Conservation (phyloP, 1,140 invertebrate species). For the Ridgeia piscesae region DNA sequence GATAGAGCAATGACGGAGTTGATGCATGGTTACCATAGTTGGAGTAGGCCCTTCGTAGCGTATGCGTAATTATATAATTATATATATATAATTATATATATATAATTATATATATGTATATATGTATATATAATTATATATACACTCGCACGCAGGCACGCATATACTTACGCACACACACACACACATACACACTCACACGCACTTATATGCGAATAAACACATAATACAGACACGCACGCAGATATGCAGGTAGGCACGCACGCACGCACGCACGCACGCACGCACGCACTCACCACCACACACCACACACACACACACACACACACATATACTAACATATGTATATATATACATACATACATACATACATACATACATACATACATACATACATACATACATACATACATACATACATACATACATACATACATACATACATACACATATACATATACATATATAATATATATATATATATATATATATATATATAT, state of each 20-base stretch:
- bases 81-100: too few species aligned
- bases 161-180: too few species aligned
- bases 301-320: too few species aligned
- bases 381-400: not conserved
- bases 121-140: too few species aligned
- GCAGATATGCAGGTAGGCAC: not conserved
- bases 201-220: too few species aligned
- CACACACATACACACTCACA: too few species aligned
- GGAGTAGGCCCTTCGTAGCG: too few species aligned
- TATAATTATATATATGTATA: too few species aligned
- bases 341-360: not conserved
- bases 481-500: not conserved
- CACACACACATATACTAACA: not conserved
- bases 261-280: not conserved
- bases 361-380: not conserved
- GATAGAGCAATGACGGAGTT: conserved; percentile 11
- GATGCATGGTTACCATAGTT: not conserved
- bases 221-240: too few species aligned
- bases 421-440: not conserved
- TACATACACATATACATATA: not conserved
- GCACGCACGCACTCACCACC: not conserved
- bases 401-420: not conserved
- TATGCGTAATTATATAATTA: not conserved
- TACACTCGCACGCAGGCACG: too few species aligned
- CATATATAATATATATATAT: not conserved